These are phyloP conservation scores for Varroa destructor DNA, from an alignment of 1,140 invertebrate species.

Conservation along the genomic window DNA sequence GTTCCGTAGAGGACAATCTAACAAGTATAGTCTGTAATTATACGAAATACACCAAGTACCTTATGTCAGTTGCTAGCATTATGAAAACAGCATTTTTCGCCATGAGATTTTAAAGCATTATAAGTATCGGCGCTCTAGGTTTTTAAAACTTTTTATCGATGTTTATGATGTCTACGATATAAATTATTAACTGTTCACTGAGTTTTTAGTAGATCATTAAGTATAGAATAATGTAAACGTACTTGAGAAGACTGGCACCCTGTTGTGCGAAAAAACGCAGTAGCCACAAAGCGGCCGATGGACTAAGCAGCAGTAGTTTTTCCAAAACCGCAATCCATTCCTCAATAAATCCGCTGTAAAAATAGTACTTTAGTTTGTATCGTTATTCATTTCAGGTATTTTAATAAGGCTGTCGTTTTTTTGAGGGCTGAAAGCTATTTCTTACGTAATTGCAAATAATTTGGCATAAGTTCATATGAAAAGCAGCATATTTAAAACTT, in stretches of 20 bases:
- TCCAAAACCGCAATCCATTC: slow-evolving; percentile 42
- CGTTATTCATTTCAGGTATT: no score
- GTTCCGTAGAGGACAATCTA: slow-evolving; percentile 28
- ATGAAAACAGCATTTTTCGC: no score
- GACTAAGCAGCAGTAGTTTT: slow-evolving; percentile 37
- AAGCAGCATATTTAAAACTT: no score
- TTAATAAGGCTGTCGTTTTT: neutral
- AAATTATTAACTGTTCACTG: no score
- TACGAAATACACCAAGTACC: slow-evolving; percentile 6
- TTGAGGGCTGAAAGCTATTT: slow-evolving; percentile 2
- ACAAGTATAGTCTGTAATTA: slow-evolving; percentile 9
- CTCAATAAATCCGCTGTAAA: slow-evolving; percentile 39
- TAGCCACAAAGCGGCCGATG: slow-evolving; percentile 41
- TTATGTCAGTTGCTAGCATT: neutral
- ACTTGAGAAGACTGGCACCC: slow-evolving; percentile 41
- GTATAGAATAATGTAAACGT: slow-evolving; percentile 30
- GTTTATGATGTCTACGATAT: no score
- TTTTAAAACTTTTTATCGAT: no score
- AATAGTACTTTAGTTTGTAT: neutral
- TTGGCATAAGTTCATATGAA: no score
- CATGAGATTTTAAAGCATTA: no score
- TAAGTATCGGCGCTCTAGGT: no score
- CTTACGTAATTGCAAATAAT: neutral
- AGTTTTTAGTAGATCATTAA: no score
- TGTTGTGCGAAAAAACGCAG: slow-evolving; percentile 41